Percentiles rank a stretch among this genome's conserved stretches.
These are phyloP conservation scores for Tychaedon coryphoeus DNA, from an alignment of 2,113 vertebrate species.

Conservation along the genomic window DNA sequence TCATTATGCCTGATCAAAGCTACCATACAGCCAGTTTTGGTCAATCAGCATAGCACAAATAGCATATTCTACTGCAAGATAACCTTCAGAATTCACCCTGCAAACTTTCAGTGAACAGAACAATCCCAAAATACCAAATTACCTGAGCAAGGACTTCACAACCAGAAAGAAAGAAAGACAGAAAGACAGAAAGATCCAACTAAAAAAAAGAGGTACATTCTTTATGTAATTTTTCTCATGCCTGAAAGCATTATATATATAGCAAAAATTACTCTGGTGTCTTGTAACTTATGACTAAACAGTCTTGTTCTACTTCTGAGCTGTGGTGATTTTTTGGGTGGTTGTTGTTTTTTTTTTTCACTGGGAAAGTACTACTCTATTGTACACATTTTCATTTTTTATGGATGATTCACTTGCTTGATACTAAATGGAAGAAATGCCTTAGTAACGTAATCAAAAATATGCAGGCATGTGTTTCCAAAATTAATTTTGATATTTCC, in stretches of 20 bases:
- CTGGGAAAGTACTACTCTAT: not conserved
- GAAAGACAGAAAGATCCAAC: not conserved
- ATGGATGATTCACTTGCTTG: constrained; percentile 31
- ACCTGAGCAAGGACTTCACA: not conserved
- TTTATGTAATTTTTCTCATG: not conserved
- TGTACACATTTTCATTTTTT: constrained; percentile 45
- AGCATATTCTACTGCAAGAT: not conserved
- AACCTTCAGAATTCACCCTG: not conserved
- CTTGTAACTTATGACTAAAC: constrained; percentile 1
- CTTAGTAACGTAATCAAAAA: constrained; percentile 59
- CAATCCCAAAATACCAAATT: not conserved
- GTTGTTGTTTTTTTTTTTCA: not conserved
- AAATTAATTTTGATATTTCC: constrained; percentile 72
- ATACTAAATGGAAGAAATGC: constrained; percentile 52
- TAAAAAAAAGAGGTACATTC: not conserved
- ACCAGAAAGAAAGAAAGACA: too few relatives aligned
- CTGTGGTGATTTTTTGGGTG: not conserved
- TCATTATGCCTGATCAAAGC: constrained; percentile 19
- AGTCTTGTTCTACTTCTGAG: not conserved
- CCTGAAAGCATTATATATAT: not conserved
- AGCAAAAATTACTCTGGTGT: not conserved
- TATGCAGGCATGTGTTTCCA: constrained; percentile 55
- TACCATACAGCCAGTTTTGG: not conserved
- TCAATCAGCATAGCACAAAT: not conserved
- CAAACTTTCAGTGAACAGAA: not conserved